phyloP scores from a whole-genome alignment of 1,140 invertebrate genomes.

The Leptinotarsa defecta region DNA sequence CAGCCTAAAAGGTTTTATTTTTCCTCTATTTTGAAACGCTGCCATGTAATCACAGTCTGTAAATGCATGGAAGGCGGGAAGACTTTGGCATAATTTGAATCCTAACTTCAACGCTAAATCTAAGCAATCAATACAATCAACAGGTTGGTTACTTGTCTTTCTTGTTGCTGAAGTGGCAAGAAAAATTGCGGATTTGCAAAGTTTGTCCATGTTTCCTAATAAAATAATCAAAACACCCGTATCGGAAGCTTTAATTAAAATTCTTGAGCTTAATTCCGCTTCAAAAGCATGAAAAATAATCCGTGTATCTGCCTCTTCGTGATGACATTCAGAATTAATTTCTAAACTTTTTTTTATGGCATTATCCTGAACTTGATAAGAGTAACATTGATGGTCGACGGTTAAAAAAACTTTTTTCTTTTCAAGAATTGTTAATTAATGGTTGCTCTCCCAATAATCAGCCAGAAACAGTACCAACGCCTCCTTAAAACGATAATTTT shows the following conservation, averaged over 20 bases:
- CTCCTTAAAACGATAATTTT: not conserved
- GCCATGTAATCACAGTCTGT: slow-evolving; percentile 52
- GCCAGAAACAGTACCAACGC: not conserved
- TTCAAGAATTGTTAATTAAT: too few relatives aligned
- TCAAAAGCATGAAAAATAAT: slow-evolving; percentile 46
- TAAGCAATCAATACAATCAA: slow-evolving; percentile 45
- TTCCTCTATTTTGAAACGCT: slow-evolving; percentile 52
- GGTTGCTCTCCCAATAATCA: not conserved
- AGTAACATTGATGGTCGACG: not conserved
- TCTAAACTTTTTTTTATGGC: slow-evolving; percentile 21
- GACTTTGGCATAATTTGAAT: slow-evolving; percentile 33
- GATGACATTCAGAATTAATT: slow-evolving; percentile 46
- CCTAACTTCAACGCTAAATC: slow-evolving; percentile 47
- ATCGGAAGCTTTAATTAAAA: slow-evolving; percentile 46
- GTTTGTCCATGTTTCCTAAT: slow-evolving; percentile 41
- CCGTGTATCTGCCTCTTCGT: slow-evolving; percentile 48
- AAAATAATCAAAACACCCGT: slow-evolving; percentile 40
- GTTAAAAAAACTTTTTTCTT: too few relatives aligned
- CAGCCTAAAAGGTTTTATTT: slow-evolving; percentile 49
- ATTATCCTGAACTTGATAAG: not conserved
- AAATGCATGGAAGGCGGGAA: slow-evolving; percentile 50
- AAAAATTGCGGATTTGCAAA: slow-evolving; percentile 39
- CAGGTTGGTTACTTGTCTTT: slow-evolving; percentile 25
- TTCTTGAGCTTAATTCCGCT: slow-evolving; percentile 39
- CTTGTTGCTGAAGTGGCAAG: slow-evolving; percentile 40